Base-by-base conservation (phyloP, 1,140 invertebrate species). In the Zaprionus davidi region DNA sequence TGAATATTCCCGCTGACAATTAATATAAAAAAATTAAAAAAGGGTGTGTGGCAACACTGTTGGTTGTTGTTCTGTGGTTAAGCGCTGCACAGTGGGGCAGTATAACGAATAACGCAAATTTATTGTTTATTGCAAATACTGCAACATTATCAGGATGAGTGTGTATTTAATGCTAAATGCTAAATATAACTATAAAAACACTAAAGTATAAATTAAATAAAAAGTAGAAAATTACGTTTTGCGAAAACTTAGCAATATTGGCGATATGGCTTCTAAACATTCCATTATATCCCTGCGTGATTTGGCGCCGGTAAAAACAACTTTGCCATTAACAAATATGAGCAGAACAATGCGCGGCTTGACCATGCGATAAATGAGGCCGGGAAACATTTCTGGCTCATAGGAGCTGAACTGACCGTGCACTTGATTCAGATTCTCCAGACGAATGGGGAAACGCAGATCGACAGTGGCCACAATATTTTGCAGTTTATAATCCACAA, bases 391-490 rank as follows among this genome's bases (percentile, higher is more conserved):
- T 93, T 98, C 97, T 15, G 97, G 97, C 93, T 98, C 97, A 83
- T 97, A 97, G 69, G 97, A 97, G 91, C 97, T 97, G 93, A 99
- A 99, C 93, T 99, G 98, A 46, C 96, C 96, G 93, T 99, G 99
- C 57, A 97, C 96, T 60, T 99, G 95, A 91, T 98, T 97, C 5
- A 99, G 94, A 73, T 98, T 97, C 94, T 99, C 99, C 57, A 99
- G 93, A 85, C 98, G 96, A 73, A 99, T 98, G 0, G 99, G 98
- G 94, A 99, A 99, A 90, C 98, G 96, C 7, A 99, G 95, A 94
- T 99, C 99, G 90, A 98, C 99, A 28, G 98, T 99, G 5, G 98
- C 99, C 24, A 99, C 99, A 94, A 99, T 99, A 93, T 99, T 99
- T 94, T 99, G 99, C 83, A 99, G 96, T 94, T 99, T 99, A 91